Conservation (phyloP, 2,888 invertebrate species). For the Eristalis tenax region DNA sequence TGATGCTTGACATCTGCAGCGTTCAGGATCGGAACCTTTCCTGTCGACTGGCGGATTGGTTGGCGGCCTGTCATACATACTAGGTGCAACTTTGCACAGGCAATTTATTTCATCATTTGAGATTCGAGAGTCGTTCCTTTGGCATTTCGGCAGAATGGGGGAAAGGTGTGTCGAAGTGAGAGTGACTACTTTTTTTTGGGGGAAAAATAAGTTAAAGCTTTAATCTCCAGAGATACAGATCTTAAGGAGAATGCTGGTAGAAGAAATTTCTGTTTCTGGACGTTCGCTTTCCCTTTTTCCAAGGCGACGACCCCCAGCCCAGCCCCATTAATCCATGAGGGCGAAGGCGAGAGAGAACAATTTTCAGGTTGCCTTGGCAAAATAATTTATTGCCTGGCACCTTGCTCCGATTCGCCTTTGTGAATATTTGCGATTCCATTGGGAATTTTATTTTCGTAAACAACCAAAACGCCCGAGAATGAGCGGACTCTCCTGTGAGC, state of each 20-base stretch:
- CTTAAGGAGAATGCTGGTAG: slow-evolving; percentile 52
- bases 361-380: slow-evolving; percentile 71
- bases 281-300: slow-evolving; percentile 16
- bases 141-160: neutral
- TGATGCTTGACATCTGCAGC: slow-evolving; percentile 32
- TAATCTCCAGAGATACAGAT: slow-evolving; percentile 56
- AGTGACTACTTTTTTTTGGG: neutral
- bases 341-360: slow-evolving; percentile 32
- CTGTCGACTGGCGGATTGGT: neutral
- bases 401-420: slow-evolving; percentile 72
- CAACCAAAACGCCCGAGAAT: slow-evolving; percentile 29
- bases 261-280: slow-evolving; percentile 32
- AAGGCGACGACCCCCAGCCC: slow-evolving; percentile 16
- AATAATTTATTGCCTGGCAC: slow-evolving; percentile 73
- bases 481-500: neutral
- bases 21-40: slow-evolving; percentile 21
- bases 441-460: slow-evolving; percentile 72
- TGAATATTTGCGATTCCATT: slow-evolving; percentile 72
- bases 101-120: neutral
- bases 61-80: neutral
- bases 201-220: slow-evolving; percentile 45
- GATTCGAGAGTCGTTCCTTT: neutral
- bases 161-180: neutral
- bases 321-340: slow-evolving; percentile 51
- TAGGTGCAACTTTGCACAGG: neutral